Evolutionary conservation across 2,113 vertebrate species (phyloP).

Genomic region (Climacteris rufus): DNA sequence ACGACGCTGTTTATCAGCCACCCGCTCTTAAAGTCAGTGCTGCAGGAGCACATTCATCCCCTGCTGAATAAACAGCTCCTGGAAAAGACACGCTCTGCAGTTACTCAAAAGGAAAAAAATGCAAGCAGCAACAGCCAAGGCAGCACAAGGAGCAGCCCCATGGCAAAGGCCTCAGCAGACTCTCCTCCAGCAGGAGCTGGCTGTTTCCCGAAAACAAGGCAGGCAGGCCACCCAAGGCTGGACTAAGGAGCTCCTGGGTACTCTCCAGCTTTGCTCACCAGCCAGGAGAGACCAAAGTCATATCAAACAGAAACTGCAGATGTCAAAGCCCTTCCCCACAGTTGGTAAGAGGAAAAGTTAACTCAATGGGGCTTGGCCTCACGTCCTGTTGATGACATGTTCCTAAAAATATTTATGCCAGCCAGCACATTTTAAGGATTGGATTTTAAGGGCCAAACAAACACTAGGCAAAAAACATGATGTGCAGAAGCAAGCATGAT

Average conservation of each 20-base stretch:
- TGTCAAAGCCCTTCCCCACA: background rate
- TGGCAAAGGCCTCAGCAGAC: background rate
- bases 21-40: background rate
- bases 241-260: background rate
- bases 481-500: fast-evolving
- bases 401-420: background rate
- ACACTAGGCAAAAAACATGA: background rate
- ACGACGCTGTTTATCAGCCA: background rate
- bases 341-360: background rate
- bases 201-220: background rate
- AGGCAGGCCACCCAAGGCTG: background rate
- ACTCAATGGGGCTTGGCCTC: background rate
- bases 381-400: fast-evolving
- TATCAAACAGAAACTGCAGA: background rate
- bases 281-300: background rate
- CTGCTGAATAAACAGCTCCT: background rate
- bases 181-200: background rate
- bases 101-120: background rate
- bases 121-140: fast-evolving
- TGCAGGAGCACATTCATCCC: background rate
- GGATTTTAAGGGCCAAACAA: background rate
- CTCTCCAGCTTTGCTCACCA: background rate
- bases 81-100: background rate
- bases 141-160: background rate
- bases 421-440: background rate